Evolutionary conservation across 2,113 vertebrate species (phyloP).

Genomic region (Rhinopithecus roxellana): DNA sequence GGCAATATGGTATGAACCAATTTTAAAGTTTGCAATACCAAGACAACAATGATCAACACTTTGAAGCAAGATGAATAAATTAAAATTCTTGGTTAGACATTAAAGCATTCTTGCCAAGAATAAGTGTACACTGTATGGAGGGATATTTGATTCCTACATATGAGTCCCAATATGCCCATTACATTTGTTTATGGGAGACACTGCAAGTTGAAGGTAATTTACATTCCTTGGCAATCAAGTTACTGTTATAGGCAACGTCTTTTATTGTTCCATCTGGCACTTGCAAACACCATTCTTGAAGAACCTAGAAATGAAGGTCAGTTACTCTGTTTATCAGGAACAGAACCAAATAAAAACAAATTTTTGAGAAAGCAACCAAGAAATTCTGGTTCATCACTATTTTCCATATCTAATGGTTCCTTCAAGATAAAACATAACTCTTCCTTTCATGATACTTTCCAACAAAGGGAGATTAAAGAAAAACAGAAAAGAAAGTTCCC

Average conservation of each 20-base stretch:
- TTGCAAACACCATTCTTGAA: constrained; percentile 81
- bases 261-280: constrained; percentile 80
- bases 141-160: constrained; percentile 66
- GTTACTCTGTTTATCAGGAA: constrained; percentile 84
- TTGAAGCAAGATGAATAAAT: constrained; percentile 81
- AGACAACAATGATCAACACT: constrained; percentile 82
- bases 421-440: constrained; percentile 82
- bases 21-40: constrained; percentile 72
- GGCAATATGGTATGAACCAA: constrained; percentile 63
- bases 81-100: constrained; percentile 81
- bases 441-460: constrained; percentile 85
- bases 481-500: constrained; percentile 75
- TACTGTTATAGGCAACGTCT: constrained; percentile 83
- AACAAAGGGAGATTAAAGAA: constrained; percentile 79
- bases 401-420: constrained; percentile 82
- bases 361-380: constrained; percentile 82
- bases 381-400: constrained; percentile 82
- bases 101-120: constrained; percentile 74
- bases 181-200: constrained; percentile 77
- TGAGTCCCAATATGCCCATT: neutral
- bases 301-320: constrained; percentile 82
- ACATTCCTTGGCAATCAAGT: constrained; percentile 85
- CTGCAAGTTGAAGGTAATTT: constrained; percentile 80
- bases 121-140: constrained; percentile 65
- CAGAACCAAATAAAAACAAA: constrained; percentile 86